phyloP scores from a whole-genome alignment of 1,140 invertebrate genomes.

The Ruditapes philippinarum region DNA sequence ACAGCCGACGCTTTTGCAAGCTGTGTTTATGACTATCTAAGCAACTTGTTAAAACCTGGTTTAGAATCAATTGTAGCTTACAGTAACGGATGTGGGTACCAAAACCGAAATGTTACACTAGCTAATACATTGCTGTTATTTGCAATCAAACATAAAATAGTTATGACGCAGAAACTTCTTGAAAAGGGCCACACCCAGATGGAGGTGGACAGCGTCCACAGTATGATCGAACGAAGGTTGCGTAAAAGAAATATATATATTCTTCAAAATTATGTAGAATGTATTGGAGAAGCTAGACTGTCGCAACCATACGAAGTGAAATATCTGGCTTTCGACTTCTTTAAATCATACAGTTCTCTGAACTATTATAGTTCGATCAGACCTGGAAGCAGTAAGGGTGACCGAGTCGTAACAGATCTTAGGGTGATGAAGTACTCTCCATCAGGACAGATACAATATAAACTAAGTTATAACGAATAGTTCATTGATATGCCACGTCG shows the following conservation, averaged over 20 bases:
- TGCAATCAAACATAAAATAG: conserved; percentile 73
- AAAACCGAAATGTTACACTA: conserved; percentile 82
- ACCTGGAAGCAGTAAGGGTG: conserved; percentile 23
- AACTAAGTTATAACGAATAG: background rate
- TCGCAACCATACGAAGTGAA: background rate
- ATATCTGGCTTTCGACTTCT: conserved; percentile 40
- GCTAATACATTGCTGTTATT: conserved; percentile 81
- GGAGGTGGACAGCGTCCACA: conserved; percentile 85
- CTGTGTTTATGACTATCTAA: conserved; percentile 83
- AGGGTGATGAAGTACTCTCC: background rate
- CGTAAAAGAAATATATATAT: conserved; percentile 34
- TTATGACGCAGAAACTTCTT: conserved; percentile 85
- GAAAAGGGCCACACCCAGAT: conserved; percentile 86
- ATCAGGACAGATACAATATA: too few relatives aligned
- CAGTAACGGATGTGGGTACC: conserved; percentile 83
- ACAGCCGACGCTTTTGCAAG: too few relatives aligned
- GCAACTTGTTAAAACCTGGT: background rate
- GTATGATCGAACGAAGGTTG: conserved; percentile 52
- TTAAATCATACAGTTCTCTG: conserved; percentile 30
- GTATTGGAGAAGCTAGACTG: conserved; percentile 26
- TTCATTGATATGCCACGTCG: background rate
- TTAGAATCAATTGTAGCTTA: conserved; percentile 69
- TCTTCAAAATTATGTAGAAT: conserved; percentile 50
- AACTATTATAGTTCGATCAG: conserved; percentile 50
- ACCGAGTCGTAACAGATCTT: conserved; percentile 38